phyloP scores from a whole-genome alignment of 1,140 invertebrate species.

The Heliconius melpomene region DNA sequence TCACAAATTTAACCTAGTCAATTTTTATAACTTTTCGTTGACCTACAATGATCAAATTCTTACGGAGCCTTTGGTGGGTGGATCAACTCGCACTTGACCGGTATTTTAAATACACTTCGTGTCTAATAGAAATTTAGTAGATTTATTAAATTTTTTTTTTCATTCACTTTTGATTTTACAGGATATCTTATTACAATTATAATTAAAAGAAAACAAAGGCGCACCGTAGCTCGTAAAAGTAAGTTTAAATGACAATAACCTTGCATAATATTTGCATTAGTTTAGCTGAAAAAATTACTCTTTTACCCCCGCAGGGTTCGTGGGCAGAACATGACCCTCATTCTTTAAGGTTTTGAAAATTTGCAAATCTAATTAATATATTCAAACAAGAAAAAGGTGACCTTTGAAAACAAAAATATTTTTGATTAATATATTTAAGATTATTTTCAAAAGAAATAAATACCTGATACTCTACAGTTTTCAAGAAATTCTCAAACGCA shows the following conservation, averaged over 20 bases:
- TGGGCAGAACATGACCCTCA: neutral
- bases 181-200: neutral
- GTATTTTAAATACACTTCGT: too few species aligned
- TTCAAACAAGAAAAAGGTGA: neutral
- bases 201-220: slow-evolving; percentile 11
- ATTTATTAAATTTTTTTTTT: too few species aligned
- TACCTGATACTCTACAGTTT: too few species aligned
- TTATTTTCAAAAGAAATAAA: neutral
- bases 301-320: neutral
- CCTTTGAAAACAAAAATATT: neutral
- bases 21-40: too few species aligned
- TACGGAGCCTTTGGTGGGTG: too few species aligned
- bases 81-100: too few species aligned
- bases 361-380: slow-evolving; percentile 11
- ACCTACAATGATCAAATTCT: too few species aligned
- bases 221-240: neutral
- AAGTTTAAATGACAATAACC: slow-evolving; percentile 5
- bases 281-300: neutral
- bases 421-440: neutral
- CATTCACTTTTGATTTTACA: neutral
- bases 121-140: too few species aligned
- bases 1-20: too few species aligned
- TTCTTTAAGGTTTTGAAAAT: neutral
- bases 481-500: too few species aligned
- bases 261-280: slow-evolving; percentile 11